Percentiles rank a stretch among this genome's conserved stretches.
Conservation (phyloP, 2,888 invertebrate species). For the Clepsis dumicolana region DNA sequence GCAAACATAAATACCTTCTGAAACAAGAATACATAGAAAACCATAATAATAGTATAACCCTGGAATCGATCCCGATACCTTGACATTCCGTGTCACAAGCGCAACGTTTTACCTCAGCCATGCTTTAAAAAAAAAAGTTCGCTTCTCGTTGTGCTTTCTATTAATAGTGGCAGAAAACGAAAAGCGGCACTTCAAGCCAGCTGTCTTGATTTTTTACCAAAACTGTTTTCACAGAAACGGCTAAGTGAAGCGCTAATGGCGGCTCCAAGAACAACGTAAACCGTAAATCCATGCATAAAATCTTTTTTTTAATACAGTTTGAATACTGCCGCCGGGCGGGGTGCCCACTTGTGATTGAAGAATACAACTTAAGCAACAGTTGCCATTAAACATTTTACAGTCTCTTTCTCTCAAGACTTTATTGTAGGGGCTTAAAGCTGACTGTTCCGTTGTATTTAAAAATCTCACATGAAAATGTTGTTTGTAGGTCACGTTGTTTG, state of each 20-base stretch:
- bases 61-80: too few species aligned
- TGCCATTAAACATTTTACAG: conserved; percentile 11
- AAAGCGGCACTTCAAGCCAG: not conserved
- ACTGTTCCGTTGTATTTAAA: conserved; percentile 32
- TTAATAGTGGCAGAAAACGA: not conserved
- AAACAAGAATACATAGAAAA: too few species aligned
- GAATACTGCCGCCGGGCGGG: conserved; percentile 50
- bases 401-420: conserved; percentile 3
- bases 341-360: conserved; percentile 49
- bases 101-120: too few species aligned
- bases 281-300: conserved; percentile 43
- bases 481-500: conserved; percentile 40
- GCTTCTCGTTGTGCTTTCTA: too few species aligned
- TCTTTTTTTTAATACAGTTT: conserved; percentile 41
- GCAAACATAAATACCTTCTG: too few species aligned
- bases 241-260: conserved; percentile 36
- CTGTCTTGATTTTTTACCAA: not conserved
- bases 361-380: conserved; percentile 37
- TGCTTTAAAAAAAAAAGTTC: too few species aligned
- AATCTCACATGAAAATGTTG: conserved; percentile 45
- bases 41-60: too few species aligned
- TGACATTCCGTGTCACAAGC: too few species aligned
- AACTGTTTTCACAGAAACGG: conserved; percentile 2
- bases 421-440: conserved; percentile 10
- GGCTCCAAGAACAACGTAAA: conserved; percentile 26